Evolutionary conservation across 1,140 invertebrate genomes (phyloP), one percentile per base, ranked within the genome.

Genomic region (Diabrotica undecimpunctata): DNA sequence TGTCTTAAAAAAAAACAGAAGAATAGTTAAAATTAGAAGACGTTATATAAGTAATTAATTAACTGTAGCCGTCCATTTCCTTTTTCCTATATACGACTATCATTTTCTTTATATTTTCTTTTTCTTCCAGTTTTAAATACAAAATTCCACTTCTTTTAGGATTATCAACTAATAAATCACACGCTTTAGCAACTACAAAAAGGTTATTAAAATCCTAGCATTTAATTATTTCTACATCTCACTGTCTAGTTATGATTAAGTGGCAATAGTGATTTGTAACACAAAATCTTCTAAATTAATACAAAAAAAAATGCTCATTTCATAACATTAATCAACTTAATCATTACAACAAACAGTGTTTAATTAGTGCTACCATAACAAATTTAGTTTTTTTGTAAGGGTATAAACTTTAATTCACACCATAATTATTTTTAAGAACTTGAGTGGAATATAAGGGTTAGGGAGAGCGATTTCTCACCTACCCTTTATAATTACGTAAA

Each of bases 401-500:
- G n/a, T n/a, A 38, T 54, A 14, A 61, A 51, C 61, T 61, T 61
- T 66, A 54, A 66, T 61, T 66, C 59, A 61, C 53, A 38, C 50
- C 35, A 46, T 60, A 14, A 61, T 66, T 55, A 61, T 65, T 65
- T 60, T 38, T 36, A 13, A 13, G 14, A 38, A 41, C 9, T 53
- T 14, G 50, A 10, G 25, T 41, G 57, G 25, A 57, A 38, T 50
- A n/a, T 9, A 10, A 14, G 63, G 36, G 25, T 14, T 13, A 14
- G 57, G 36, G 35, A 53, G 57, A 58, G 37, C 62, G 56, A 65
- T 65, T 69, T 69, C 67, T 69, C 67, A 69, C 67, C 68, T 69
- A 64, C 63, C 66, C 63, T 66, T 69, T 72, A 68, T 72, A 72
- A 72, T 72, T 72, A 72, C 60, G 65, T 70, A 69, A 72, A 72